Base-by-base conservation (phyloP, 2,888 invertebrate genomes). In the Nephrotoma guestfalica region DNA sequence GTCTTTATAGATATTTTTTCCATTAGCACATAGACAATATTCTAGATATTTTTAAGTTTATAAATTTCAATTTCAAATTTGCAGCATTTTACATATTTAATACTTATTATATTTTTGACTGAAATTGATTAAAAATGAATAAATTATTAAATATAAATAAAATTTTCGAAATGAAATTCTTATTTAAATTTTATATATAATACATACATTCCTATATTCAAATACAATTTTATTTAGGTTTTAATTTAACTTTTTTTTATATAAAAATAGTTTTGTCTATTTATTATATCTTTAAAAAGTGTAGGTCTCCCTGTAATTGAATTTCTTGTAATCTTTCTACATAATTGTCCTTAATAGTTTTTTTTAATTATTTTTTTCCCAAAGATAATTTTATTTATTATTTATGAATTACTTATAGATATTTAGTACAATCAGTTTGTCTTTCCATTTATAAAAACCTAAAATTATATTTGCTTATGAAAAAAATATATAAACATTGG, bases 391-490 rank as follows among this genome's bases (percentile, higher is more conserved):
- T 84, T 41, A 30, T 41, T 84, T 83, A 9, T 41, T 41, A 41
- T 84, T 84, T 84, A 84, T n/a, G 30, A 41, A 13, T 41, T 41
- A 84, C 41, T 84, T 42, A 84, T 42, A 84, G 41, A 84, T 41
- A 41, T 83, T 41, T 13, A 84, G 15, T 84, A 84, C 41, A 84
- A 84, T 42, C 83, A 83, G 11, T 83, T 83, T 83, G 83, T 83
- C 84, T 41, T 84, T 84, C 84, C 84, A 84, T 41, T 84, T 84
- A 84, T 41, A 84, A 84, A n/a, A 84, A 84, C 84, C 84, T 84
- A 84, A 84, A 84, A 84, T 84, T 41, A 84, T 84, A 42, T 84
- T 84, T 84, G 41, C 41, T 84, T 84, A 41, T 84, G 15, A 84
- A 84, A 84, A 15, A 83, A 41, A 11, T 40, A 83, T 83, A 83